phyloP scores from a whole-genome alignment of 2,888 invertebrate species.

The Pterostichus madidus region DNA sequence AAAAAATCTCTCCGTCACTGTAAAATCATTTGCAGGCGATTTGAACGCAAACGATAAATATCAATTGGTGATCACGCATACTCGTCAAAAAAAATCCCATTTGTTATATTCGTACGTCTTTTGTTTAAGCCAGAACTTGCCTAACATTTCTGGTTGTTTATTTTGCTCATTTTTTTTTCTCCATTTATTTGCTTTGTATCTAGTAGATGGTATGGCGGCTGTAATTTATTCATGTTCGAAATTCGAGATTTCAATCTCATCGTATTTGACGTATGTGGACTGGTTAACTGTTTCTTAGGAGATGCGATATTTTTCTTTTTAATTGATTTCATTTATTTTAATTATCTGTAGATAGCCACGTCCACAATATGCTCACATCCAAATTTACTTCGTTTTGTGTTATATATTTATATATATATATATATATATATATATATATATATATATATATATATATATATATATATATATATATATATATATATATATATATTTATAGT shows the following conservation, averaged over 20 bases:
- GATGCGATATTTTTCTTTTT: slow-evolving; percentile 38
- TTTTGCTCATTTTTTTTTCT: background rate
- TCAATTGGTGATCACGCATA: slow-evolving; percentile 11
- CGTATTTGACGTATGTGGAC: slow-evolving; percentile 30
- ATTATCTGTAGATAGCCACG: slow-evolving; percentile 1
- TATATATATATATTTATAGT: too few relatives aligned
- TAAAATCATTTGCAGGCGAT: slow-evolving; percentile 6
- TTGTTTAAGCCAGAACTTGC: slow-evolving; percentile 27
- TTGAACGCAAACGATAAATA: slow-evolving; percentile 11
- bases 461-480: too few relatives aligned
- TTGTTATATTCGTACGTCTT: slow-evolving; percentile 23
- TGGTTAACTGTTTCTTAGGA: slow-evolving; percentile 18
- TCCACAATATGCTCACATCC: background rate
- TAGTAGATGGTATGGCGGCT: background rate
- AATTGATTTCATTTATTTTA: slow-evolving; percentile 45
- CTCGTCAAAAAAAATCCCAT: slow-evolving; percentile 14
- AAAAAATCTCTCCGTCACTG: slow-evolving; percentile 8
- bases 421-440: too few relatives aligned
- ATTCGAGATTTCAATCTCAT: slow-evolving; percentile 25
- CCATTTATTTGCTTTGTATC: slow-evolving; percentile 18
- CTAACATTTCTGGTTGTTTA: slow-evolving; percentile 4
- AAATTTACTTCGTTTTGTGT: background rate
- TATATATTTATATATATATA: too few relatives aligned
- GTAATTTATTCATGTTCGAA: slow-evolving; percentile 29
- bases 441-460: too few relatives aligned